phyloP scores from a whole-genome alignment of 2,113 vertebrate species.

The Thunnus thynnus region DNA sequence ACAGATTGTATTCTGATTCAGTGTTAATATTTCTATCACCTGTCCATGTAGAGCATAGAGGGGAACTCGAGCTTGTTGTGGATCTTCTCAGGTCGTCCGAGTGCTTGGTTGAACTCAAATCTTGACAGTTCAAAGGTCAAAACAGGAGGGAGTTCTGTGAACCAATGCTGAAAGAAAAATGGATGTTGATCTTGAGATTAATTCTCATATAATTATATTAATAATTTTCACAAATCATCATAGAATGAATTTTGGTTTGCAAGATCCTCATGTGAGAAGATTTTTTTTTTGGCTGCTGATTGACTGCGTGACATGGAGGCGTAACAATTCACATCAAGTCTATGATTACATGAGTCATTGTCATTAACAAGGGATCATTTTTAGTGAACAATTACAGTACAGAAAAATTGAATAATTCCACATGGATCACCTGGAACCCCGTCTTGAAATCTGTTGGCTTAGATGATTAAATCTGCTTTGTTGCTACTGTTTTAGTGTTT shows the following conservation, averaged over 20 bases:
- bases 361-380: too few relatives aligned
- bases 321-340: too few relatives aligned
- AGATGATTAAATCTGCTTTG: too few relatives aligned
- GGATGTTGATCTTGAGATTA: neutral
- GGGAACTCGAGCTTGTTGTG: constrained; percentile 99
- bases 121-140: constrained; percentile 98
- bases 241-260: neutral
- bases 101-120: constrained; percentile 98
- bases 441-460: too few relatives aligned
- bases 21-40: constrained; percentile 79
- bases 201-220: neutral
- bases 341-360: too few relatives aligned
- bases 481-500: too few relatives aligned
- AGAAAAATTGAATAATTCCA: too few relatives aligned
- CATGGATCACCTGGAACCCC: too few relatives aligned
- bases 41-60: constrained; percentile 97
- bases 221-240: neutral
- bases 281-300: neutral
- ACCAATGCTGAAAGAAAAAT: constrained; percentile 91
- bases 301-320: too few relatives aligned
- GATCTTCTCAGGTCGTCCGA: constrained; percentile 99
- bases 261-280: neutral
- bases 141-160: constrained; percentile 97
- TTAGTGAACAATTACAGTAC: too few relatives aligned
- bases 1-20: neutral